A percentile compares a stretch with the other conserved stretches of the same genome.
These are phyloP conservation scores for Trichosurus vulpecula DNA, from an alignment of 2,797 vertebrate genomes.

Conservation along the genomic window DNA sequence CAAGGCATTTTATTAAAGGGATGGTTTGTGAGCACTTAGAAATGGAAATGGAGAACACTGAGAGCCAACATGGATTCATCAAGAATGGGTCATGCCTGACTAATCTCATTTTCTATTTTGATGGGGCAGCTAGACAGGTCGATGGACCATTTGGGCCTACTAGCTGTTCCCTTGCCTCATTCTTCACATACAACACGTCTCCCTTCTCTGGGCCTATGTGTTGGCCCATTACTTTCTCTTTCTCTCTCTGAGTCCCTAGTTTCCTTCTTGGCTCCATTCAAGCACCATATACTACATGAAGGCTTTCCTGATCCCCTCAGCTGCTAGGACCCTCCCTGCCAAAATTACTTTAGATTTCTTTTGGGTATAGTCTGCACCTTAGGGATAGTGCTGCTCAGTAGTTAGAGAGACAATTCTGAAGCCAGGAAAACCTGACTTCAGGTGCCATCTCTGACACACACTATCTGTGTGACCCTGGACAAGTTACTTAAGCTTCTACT, in stretches of 20 bases:
- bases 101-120: constrained; percentile 68
- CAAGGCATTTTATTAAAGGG: constrained; percentile 64
- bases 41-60: constrained; percentile 58
- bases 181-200: neutral
- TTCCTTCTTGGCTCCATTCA: neutral
- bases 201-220: neutral
- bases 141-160: neutral
- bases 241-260: too few relatives aligned
- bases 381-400: neutral
- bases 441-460: neutral
- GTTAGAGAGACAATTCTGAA: neutral
- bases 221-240: neutral
- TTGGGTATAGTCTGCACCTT: neutral
- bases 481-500: neutral
- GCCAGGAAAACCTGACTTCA: neutral
- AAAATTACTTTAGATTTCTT: neutral
- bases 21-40: constrained; percentile 62
- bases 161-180: neutral
- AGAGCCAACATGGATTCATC: constrained; percentile 15
- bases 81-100: constrained; percentile 53
- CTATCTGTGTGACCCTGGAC: neutral
- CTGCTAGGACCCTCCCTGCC: neutral
- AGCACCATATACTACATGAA: neutral
- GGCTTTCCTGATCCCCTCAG: neutral
- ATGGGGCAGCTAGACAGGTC: constrained; percentile 53